Evolutionary conservation across 2,888 invertebrate genomes (phyloP).

Genomic region (Arrhopalites spinosus): DNA sequence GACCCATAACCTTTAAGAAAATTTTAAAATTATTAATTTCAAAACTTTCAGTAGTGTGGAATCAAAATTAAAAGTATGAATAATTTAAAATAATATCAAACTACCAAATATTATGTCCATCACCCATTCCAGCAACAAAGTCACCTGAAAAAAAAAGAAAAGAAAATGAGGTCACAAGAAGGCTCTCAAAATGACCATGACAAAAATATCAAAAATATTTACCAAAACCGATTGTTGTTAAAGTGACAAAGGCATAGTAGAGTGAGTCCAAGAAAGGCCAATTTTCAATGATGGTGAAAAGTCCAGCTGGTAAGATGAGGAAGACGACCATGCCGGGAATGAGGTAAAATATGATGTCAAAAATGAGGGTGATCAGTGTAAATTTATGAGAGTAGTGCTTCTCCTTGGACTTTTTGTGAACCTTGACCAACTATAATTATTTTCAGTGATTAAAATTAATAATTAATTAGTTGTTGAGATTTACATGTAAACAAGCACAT

Average conservation of each 20-base stretch:
- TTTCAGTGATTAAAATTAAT: not conserved
- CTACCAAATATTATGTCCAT: constrained; percentile 55
- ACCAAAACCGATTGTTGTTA: constrained; percentile 76
- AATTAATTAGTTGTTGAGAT: not conserved
- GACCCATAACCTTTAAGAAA: too few species aligned
- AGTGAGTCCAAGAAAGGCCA: constrained; percentile 84
- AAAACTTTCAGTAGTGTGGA: too few species aligned
- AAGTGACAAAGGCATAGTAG: constrained; percentile 85
- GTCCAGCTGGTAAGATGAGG: constrained; percentile 81
- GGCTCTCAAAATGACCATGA: not conserved
- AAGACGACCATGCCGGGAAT: constrained; percentile 87
- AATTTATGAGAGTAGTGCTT: constrained; percentile 62
- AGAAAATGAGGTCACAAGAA: not conserved
- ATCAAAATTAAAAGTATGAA: too few species aligned
- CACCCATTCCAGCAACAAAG: constrained; percentile 71
- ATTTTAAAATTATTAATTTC: too few species aligned
- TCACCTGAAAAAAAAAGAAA: constrained; percentile 72
- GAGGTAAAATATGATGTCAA: constrained; percentile 81
- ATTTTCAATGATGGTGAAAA: constrained; percentile 81
- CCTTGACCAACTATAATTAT: constrained; percentile 69
- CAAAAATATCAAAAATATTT: not conserved
- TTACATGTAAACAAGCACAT: not conserved
- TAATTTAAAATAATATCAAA: too few species aligned
- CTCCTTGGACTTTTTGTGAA: constrained; percentile 77
- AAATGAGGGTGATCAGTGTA: constrained; percentile 69